These are phyloP conservation scores for Caenorhabditis virilis DNA, from an alignment of 2,888 invertebrate species.

Conservation along the genomic window DNA sequence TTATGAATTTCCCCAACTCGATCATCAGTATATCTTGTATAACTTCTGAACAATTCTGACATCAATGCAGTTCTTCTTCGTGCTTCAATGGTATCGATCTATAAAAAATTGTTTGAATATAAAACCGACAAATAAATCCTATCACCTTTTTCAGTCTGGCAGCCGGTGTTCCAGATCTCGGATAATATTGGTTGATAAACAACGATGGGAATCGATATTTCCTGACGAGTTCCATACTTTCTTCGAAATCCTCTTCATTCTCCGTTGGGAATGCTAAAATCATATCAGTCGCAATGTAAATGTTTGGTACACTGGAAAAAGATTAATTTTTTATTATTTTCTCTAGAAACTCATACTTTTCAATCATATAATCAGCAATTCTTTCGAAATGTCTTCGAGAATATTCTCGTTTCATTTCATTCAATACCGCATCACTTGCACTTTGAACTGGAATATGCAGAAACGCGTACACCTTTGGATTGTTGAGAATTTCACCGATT, in stretches of 20 bases:
- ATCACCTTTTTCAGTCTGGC: constrained; percentile 80
- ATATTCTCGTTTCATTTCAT: constrained; percentile 95
- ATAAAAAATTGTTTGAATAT: too few species aligned
- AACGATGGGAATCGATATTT: constrained; percentile 85
- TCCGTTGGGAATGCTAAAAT: constrained; percentile 99
- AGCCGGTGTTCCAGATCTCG: constrained; percentile 93
- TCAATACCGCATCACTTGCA: constrained; percentile 89
- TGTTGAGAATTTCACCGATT: constrained; percentile 82
- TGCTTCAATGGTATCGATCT: constrained; percentile 73
- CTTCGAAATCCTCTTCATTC: constrained; percentile 85
- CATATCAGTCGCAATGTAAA: constrained; percentile 95
- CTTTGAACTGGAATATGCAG: constrained; percentile 97
- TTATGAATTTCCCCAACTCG: constrained; percentile 71
- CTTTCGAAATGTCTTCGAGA: constrained; percentile 84
- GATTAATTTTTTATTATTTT: background rate
- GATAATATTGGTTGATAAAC: constrained; percentile 97
- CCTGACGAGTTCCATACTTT: constrained; percentile 79
- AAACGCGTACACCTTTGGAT: constrained; percentile 90
- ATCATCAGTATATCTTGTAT: constrained; percentile 77
- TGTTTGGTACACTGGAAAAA: constrained; percentile 79
- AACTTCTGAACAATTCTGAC: constrained; percentile 79
- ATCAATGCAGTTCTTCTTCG: constrained; percentile 86
- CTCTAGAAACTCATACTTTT: constrained; percentile 73
- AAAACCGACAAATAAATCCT: too few species aligned
- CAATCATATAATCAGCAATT: constrained; percentile 83